Conservation (phyloP, 2,888 invertebrate species). For the Eugnorisma glareosa region DNA sequence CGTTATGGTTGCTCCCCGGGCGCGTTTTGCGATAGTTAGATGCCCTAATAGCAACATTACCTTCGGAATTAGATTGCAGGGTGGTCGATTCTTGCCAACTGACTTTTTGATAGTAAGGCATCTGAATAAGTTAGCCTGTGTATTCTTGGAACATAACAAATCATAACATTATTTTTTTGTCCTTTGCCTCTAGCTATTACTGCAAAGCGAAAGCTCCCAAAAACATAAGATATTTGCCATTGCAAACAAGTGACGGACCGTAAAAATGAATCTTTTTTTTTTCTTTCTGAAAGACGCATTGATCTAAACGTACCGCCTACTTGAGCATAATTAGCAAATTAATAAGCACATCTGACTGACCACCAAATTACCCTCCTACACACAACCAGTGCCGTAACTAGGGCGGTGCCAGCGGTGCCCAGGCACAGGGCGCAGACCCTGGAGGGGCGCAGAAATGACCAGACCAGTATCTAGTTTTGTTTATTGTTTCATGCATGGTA, state of each 20-base stretch:
- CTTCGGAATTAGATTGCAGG: slow-evolving; percentile 56
- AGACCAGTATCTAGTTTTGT: too few species aligned
- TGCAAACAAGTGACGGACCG: neutral
- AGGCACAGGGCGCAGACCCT: too few species aligned
- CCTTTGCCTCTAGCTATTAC: too few species aligned
- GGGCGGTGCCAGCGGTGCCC: too few species aligned
- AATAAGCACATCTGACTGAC: slow-evolving; percentile 21
- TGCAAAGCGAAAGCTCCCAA: neutral
- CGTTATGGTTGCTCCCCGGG: slow-evolving; percentile 49
- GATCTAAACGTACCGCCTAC: neutral
- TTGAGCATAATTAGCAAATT: slow-evolving; percentile 24
- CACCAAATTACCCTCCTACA: slow-evolving; percentile 17
- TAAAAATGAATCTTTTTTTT: too few species aligned
- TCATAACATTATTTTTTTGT: neutral
- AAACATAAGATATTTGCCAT: neutral
- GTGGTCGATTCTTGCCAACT: slow-evolving; percentile 29
- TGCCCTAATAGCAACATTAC: slow-evolving; percentile 52
- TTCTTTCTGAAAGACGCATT: neutral
- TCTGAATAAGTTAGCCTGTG: neutral
- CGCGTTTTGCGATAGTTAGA: slow-evolving; percentile 51
- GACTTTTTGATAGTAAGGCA: slow-evolving; percentile 6
- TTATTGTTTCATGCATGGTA: too few species aligned
- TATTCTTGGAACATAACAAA: neutral
- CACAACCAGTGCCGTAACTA: too few species aligned
- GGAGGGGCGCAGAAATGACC: too few species aligned